A percentile compares a stretch with the other conserved stretches of the same genome.
These are phyloP conservation scores for Anticlea derivata DNA, from an alignment of 2,888 invertebrate species.

Conservation along the genomic window DNA sequence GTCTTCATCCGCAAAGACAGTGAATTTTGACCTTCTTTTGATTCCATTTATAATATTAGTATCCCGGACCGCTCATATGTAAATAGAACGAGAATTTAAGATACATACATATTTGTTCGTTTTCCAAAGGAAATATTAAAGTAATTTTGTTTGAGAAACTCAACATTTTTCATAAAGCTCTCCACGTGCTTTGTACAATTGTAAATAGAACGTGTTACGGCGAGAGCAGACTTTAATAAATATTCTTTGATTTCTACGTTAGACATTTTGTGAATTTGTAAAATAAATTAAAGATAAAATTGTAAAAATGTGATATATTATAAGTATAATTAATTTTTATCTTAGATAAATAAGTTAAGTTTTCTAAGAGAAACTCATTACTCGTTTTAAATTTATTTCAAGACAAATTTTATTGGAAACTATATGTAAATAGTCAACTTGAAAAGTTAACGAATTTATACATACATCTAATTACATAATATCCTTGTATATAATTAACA, in stretches of 20 bases:
- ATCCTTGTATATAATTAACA: constrained; percentile 11
- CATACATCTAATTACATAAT: constrained; percentile 29
- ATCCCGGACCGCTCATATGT: constrained; percentile 45
- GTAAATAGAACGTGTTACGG: constrained; percentile 38
- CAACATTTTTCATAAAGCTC: constrained; percentile 33
- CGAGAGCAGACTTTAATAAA: constrained; percentile 24
- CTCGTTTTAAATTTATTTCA: constrained; percentile 15
- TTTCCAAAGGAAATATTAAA: constrained; percentile 39
- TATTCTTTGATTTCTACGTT: constrained; percentile 20
- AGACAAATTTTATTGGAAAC: constrained; percentile 28
- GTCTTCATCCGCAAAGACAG: constrained; percentile 49
- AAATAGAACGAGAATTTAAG: constrained; percentile 39
- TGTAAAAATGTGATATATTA: constrained; percentile 57
- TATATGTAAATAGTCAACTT: constrained; percentile 25
- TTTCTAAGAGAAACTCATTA: constrained; percentile 46
- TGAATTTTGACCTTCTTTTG: constrained; percentile 43
- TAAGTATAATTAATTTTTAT: constrained; percentile 38
- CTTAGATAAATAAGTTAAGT: constrained; percentile 40
- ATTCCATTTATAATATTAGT: constrained; percentile 48
- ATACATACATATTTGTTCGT: constrained; percentile 29
- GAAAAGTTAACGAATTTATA: constrained; percentile 30
- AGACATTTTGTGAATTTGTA: constrained; percentile 33
- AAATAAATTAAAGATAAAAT: constrained; percentile 32
- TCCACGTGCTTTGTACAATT: constrained; percentile 22
- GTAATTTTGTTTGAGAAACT: constrained; percentile 37